Base-by-base conservation (phyloP, 2,113 vertebrate species). In the Cariama cristata region DNA sequence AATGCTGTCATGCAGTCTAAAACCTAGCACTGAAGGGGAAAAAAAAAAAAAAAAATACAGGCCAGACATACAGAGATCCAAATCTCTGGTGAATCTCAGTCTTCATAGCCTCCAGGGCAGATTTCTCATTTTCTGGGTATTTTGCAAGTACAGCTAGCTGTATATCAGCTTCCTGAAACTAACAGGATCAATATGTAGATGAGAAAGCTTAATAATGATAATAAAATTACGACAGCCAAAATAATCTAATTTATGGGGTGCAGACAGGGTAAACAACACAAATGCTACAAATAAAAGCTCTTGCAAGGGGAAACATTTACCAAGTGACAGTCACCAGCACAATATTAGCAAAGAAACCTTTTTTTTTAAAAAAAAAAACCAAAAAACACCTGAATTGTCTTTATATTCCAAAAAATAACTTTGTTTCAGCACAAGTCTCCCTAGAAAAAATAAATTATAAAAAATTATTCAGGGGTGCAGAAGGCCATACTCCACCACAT, bases 131-230 rank as follows among this genome's bases (percentile, higher is more conserved):
- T 87, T 92, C 88, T 84, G 33, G 28, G 58, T 62, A 67, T 75
- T 93, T 87, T 93, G 27, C 66, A 91, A 89, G 94, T 81, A 74
- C 35, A 83, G 19, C 38, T 74, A 77, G 73, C 71, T 74, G 73
- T 38, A 80, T 93, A 72, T 72, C 80, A 93, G 68, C 69, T 87
- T 94, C 96, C 90, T 47, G 55, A 91, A 68, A 81, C 47, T 93
- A 97, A 94, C 20, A 72, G 69, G 69, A 93, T 75, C 84, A 85
- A 89, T 91, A 66, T 44, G 74, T 28, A 97, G 58, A 95, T 62
- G 35, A 94, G 62, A 42, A 72, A 64, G 69, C 49, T 91, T 95
- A 96, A 72, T 89, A 67, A 52, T 60, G 52, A 35, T 89, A 93
- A 96, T 59, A 79, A 87, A 91, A 96, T 93, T 85, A 96, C 16